These are phyloP conservation scores for Cochlearius cochlearius DNA, from an alignment of 2,113 vertebrate genomes.

Conservation along the genomic window DNA sequence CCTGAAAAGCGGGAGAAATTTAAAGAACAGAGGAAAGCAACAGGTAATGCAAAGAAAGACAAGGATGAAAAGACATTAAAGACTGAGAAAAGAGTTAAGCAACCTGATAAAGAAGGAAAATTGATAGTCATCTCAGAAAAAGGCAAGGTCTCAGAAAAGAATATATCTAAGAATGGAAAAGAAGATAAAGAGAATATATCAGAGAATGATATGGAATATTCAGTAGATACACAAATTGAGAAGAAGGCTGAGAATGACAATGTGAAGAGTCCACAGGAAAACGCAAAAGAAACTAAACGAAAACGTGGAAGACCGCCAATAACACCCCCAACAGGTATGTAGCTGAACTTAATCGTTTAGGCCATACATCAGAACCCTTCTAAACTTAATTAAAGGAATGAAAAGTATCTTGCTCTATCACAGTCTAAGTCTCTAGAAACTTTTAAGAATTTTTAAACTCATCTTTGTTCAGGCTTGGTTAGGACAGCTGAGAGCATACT, in stretches of 20 bases:
- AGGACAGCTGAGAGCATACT: background rate
- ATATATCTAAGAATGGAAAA: slow-evolving; percentile 78
- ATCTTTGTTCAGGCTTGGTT: background rate
- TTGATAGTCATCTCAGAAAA: slow-evolving; percentile 74
- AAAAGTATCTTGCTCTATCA: background rate
- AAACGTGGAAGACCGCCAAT: slow-evolving; percentile 77
- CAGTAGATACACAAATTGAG: slow-evolving; percentile 75
- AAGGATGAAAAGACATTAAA: slow-evolving; percentile 78
- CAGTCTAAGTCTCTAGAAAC: background rate
- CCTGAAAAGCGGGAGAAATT: slow-evolving; percentile 78
- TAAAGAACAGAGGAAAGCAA: slow-evolving; percentile 80
- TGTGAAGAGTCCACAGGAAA: slow-evolving; percentile 74
- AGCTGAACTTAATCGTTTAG: background rate
- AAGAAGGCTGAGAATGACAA: slow-evolving; percentile 78
- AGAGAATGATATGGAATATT: slow-evolving; percentile 81
- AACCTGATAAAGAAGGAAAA: slow-evolving; percentile 74
- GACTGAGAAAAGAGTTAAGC: slow-evolving; percentile 71
- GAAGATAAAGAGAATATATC: slow-evolving; percentile 85
- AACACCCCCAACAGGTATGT: slow-evolving; percentile 73
- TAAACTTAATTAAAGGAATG: background rate
- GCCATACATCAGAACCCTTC: background rate
- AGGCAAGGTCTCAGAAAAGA: slow-evolving; percentile 73
- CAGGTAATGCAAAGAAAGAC: slow-evolving; percentile 78
- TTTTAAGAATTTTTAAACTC: fast-evolving
- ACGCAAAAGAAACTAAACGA: slow-evolving; percentile 73